Percentiles rank a stretch among this genome's conserved stretches.
phyloP scores from a whole-genome alignment of 2,888 invertebrate species.

The Dromius quadrimaculatus region DNA sequence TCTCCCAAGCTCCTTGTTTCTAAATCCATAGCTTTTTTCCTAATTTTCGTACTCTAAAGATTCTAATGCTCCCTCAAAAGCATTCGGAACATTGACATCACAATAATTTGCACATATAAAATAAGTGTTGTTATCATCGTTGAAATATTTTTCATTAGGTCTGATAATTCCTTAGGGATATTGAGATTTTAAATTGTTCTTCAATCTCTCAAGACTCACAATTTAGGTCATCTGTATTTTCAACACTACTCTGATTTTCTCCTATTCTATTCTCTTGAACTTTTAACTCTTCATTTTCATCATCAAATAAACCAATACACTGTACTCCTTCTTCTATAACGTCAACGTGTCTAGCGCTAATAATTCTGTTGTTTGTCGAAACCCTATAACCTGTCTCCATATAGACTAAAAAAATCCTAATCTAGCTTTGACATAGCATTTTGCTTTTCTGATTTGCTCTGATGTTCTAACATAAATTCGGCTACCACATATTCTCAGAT shows the following conservation, averaged over 20 bases:
- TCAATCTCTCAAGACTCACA: background rate
- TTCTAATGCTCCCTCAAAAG: conserved; percentile 51
- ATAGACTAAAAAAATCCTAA: conserved; percentile 37
- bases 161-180: conserved; percentile 14
- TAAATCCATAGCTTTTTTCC: conserved; percentile 22
- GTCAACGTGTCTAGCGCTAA: conserved; percentile 49
- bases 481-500: conserved; percentile 49
- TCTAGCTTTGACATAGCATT: background rate
- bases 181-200: background rate
- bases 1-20: background rate
- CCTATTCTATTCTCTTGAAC: background rate
- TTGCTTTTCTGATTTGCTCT: conserved; percentile 41
- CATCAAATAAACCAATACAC: conserved; percentile 23
- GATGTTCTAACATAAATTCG: conserved; percentile 52
- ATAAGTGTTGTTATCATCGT: conserved; percentile 25
- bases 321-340: conserved; percentile 43
- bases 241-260: background rate
- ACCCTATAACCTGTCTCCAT: conserved; percentile 44
- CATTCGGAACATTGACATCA: conserved; percentile 38
- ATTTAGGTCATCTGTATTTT: conserved; percentile 34
- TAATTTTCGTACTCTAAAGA: conserved; percentile 28
- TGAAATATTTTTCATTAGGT: conserved; percentile 30
- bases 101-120: conserved; percentile 45
- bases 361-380: conserved; percentile 43
- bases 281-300: conserved; percentile 16